Base-by-base conservation (phyloP, 2,797 vertebrate genomes). In the Alectoris magna region DNA sequence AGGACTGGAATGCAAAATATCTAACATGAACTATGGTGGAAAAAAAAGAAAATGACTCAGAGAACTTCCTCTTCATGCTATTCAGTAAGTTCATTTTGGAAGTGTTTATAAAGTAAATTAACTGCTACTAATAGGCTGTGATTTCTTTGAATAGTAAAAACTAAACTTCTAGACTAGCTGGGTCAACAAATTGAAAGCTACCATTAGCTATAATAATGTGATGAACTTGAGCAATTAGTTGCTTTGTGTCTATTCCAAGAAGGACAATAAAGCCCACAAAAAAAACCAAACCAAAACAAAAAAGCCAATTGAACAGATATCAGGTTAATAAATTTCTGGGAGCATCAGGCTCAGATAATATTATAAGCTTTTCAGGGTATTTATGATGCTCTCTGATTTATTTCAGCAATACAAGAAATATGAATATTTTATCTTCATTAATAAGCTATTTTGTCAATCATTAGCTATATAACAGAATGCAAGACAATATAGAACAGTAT, bases 1-100 rank as follows among this genome's bases (percentile, higher is more conserved):
- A 94, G 34, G 38, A 71, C 24, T 66, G 68, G 71, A 95, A 94
- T 78, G 66, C 69, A 76, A 96, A 95, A 31, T 5, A 72, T 77
- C 51, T 88, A 23, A 49, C 70, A 84, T 58, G 72, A 96, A 95
- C 60, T 76, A 53, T 59, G 90, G 11, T 15, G 44, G 80, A 81
- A 94, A 72, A 93, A 93, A 96, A 96, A 96, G 58, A 56, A 96
- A 97, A 97, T 82, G 87, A 96, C 41, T 36, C 83, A 94, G 68
- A 85, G n/a, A 95, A 91, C 48, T 89, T 73, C 56, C 53, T 72
- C 78, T 94, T 90, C 69, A 76, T 85, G 58, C 48, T 91, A 80
- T 93, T 96, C 87, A 96, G 14, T 81, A 90, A 87, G 67, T 64
- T 68, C 11, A 80, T 89, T 92, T 86, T 71, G 27, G 63, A 88